These are phyloP conservation scores for Drosophila parvula DNA, from an alignment of 1,140 invertebrate species.

Conservation along the genomic window DNA sequence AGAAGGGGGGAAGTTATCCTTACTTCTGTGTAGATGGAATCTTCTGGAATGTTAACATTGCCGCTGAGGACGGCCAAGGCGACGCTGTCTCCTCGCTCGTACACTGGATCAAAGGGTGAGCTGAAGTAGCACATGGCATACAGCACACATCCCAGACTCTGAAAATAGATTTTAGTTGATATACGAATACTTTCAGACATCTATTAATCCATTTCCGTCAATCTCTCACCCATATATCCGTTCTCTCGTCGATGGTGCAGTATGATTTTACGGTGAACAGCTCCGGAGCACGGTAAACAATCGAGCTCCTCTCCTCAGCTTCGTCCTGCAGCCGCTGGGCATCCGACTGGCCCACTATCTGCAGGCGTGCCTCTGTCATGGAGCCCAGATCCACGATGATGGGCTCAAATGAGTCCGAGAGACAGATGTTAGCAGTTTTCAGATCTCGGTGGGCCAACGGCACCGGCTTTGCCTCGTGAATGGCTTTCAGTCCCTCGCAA, in stretches of 20 bases:
- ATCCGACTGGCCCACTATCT: conserved; percentile 89
- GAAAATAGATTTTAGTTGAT: conserved; percentile 13
- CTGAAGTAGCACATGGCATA: conserved; percentile 94
- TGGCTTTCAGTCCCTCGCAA: conserved; percentile 90
- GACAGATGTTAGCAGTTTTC: conserved; percentile 93
- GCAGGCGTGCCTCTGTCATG: conserved; percentile 89
- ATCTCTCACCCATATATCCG: conserved; percentile 92
- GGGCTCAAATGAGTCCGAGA: conserved; percentile 89
- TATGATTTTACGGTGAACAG: conserved; percentile 93
- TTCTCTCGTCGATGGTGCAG: conserved; percentile 92
- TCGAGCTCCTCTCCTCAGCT: conserved; percentile 93
- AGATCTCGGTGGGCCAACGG: conserved; percentile 93
- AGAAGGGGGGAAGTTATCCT: background rate
- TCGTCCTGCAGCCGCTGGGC: conserved; percentile 91
- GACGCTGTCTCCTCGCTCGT: conserved; percentile 94
- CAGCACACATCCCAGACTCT: conserved; percentile 94
- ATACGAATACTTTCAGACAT: no score
- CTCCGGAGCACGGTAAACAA: conserved; percentile 95
- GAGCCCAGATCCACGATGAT: conserved; percentile 95
- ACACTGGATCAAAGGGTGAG: conserved; percentile 93
- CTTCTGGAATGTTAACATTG: conserved; percentile 89
- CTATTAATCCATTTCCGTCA: no score
- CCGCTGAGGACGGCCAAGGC: conserved; percentile 93
- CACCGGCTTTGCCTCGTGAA: conserved; percentile 90
- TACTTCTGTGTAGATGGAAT: conserved; percentile 88